Conservation (phyloP, 1,140 invertebrate species). For the Parasteatoda tepidariorum region DNA sequence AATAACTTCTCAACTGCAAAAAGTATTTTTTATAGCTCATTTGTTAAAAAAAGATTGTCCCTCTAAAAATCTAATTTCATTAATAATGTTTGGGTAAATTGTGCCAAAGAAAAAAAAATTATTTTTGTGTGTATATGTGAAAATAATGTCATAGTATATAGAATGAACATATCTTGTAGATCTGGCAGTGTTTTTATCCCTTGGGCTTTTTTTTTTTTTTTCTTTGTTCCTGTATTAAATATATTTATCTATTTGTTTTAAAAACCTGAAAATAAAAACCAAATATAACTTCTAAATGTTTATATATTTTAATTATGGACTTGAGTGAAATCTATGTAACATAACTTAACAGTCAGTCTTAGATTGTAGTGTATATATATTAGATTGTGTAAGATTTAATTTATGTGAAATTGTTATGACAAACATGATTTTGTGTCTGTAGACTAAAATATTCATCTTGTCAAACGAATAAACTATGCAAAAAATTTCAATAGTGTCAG, state of each 20-base stretch:
- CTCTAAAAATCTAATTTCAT: too few species aligned
- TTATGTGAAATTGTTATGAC: conserved; percentile 49
- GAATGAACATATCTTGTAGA: too few species aligned
- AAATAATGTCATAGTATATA: too few species aligned
- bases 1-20: too few species aligned
- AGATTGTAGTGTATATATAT: conserved; percentile 44
- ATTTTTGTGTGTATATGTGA: too few species aligned
- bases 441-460: conserved; percentile 23
- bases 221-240: background rate
- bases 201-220: background rate
- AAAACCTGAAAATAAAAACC: background rate
- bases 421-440: conserved; percentile 47
- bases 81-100: too few species aligned
- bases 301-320: background rate
- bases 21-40: too few species aligned
- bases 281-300: background rate
- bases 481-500: too few species aligned
- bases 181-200: background rate
- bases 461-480: background rate
- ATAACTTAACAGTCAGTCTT: conserved; percentile 5
- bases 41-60: too few species aligned
- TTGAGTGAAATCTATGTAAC: background rate
- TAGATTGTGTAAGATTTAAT: conserved; percentile 50
- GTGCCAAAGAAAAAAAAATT: too few species aligned
- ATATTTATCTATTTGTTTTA: background rate